phyloP scores from a whole-genome alignment of 2,797 vertebrate species.

The Semotilus atromaculatus region DNA sequence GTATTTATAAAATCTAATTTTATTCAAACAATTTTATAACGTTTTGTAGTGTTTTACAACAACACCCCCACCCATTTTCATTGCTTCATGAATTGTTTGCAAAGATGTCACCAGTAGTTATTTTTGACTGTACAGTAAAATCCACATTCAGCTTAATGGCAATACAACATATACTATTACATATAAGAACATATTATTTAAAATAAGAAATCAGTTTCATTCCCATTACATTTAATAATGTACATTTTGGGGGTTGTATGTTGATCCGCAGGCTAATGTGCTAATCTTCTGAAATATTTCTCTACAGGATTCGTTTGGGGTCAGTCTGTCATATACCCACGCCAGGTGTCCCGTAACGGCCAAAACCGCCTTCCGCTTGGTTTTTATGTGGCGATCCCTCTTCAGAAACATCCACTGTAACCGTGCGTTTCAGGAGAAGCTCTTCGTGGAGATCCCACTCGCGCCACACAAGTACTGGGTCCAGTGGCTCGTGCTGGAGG shows the following conservation, averaged over 20 bases:
- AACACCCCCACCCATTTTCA: no score
- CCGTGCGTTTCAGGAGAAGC: constrained; percentile 69
- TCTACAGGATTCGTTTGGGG: constrained; percentile 62
- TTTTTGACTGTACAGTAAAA: background rate
- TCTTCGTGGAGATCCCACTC: constrained; percentile 59
- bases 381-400: constrained; percentile 63
- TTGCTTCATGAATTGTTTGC: background rate
- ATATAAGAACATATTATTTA: background rate
- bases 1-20: no score
- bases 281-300: background rate
- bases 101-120: background rate
- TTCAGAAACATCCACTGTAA: constrained; percentile 67
- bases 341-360: constrained; percentile 51
- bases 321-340: constrained; percentile 53
- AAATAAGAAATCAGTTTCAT: background rate
- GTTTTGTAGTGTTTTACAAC: no score
- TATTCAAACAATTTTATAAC: no score
- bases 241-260: background rate
- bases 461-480: constrained; percentile 59
- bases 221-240: background rate
- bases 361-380: constrained; percentile 68
- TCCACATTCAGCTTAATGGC: no score
- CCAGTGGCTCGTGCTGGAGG: constrained; percentile 69
- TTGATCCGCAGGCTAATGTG: background rate
- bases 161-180: no score